Base-by-base conservation (phyloP, 2,888 invertebrate genomes). In the Nematopogon swammerdamellus region DNA sequence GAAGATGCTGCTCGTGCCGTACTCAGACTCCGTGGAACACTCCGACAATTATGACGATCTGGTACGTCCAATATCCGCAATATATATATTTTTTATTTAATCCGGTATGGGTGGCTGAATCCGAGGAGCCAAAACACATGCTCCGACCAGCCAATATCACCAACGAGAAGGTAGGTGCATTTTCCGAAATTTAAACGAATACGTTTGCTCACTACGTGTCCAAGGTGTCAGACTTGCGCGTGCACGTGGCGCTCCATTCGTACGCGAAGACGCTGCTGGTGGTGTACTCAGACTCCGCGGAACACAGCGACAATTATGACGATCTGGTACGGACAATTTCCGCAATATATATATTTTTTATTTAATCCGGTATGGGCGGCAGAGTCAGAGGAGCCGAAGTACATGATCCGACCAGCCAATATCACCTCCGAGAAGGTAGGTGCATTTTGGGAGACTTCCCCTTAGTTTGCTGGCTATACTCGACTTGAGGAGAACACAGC, bases 231-330 rank as follows among this genome's bases (percentile, higher is more conserved):
- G 80, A 84, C 54, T 62, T 87, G 18, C 65, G 76, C 19, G 81
- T 84, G 11, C 92, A n/a, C n/a, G 67, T 92, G 2, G 81, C 85
- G 1, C 85, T 91, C 62, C 92, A 92, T 63, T 85, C 91, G 0
- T 88, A 85, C 58, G 87, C 87, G 0, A 90, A 92, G 58, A 70
- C 84, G 49, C 63, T 91, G 11, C 67, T 91, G 43, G 68, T 86
- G 25, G 89, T 91, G 0, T 85, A 84, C n/a, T 87, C 85, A 17
- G 88, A 85, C 57, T 83, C 83, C 0, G 59, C 51, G 0, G 60
- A 68, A 0, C 80, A 84, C 54, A 64, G 77, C 0, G 70, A 68
- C 17, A 83, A 83, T 53, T 79, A 81, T 48, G 66, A 70, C 10
- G 79, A 83, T 48, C 61, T 82, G 62, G 72, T 80, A 61, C 58